phyloP scores from a whole-genome alignment of 2,113 vertebrate species.

The Oryzias javanicus region DNA sequence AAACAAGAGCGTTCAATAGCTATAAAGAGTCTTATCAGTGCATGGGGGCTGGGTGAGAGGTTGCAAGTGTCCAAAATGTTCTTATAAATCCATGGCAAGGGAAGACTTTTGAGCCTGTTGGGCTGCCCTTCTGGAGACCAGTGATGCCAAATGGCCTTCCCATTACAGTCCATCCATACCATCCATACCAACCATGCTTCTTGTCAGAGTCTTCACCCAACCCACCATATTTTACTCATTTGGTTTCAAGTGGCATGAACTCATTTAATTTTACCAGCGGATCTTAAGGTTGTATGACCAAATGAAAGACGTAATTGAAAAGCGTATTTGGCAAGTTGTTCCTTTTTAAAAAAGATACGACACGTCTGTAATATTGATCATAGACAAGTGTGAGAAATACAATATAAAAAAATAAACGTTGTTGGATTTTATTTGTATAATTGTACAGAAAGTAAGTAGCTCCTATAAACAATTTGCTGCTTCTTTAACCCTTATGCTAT shows the following conservation, averaged over 20 bases:
- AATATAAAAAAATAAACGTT: too few species aligned
- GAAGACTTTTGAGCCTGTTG: constrained; percentile 37
- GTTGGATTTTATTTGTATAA: too few species aligned
- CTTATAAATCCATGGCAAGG: constrained; percentile 11
- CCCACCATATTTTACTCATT: constrained; percentile 14
- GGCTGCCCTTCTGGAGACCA: constrained; percentile 16
- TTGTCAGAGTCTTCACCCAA: constrained; percentile 23
- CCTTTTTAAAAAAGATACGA: too few species aligned
- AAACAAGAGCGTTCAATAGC: constrained; percentile 53
- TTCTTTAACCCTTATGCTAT: too few species aligned
- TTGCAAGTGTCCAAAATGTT: not conserved
- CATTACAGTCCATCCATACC: constrained; percentile 18
- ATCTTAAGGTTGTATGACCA: not conserved
- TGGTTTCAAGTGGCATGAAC: constrained; percentile 36
- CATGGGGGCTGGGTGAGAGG: constrained; percentile 2
- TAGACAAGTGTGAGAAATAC: too few species aligned
- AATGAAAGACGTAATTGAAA: too few species aligned
- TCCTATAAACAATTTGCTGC: too few species aligned
- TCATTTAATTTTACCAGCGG: constrained; percentile 19
- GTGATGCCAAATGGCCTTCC: constrained; percentile 57
- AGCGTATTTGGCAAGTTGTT: too few species aligned
- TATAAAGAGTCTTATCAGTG: constrained; percentile 22
- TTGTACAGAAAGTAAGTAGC: too few species aligned
- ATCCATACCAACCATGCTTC: constrained; percentile 40
- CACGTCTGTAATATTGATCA: too few species aligned